A percentile compares a stretch with the other conserved stretches of the same genome.
phyloP scores from a whole-genome alignment of 2,113 vertebrate species.

The Pseudopipra pipra region DNA sequence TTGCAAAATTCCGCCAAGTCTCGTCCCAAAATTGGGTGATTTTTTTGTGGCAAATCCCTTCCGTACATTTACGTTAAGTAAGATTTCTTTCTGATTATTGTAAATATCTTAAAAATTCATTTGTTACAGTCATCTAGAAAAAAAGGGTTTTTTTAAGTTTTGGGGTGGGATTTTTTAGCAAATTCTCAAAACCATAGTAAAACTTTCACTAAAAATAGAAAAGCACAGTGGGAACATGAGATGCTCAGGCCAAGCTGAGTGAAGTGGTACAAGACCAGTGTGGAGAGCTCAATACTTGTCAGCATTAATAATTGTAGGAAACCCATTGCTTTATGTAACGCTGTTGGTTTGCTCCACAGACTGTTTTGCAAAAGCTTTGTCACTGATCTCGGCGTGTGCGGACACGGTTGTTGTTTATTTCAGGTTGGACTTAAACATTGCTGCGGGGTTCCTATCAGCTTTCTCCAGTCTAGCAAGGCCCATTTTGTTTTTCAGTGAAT shows the following conservation, averaged over 20 bases:
- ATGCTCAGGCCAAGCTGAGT: not conserved
- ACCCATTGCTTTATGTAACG: rapidly evolving
- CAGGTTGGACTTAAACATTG: not conserved
- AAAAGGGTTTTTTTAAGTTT: not conserved
- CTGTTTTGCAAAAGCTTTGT: not conserved
- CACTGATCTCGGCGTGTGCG: rapidly evolving
- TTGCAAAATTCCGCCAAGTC: not conserved
- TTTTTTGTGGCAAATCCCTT: not conserved
- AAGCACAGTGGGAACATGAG: rapidly evolving
- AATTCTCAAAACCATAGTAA: not conserved
- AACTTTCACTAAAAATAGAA: not conserved
- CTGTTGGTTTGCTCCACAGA: not conserved
- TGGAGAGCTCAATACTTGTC: not conserved
- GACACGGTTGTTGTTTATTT: not conserved
- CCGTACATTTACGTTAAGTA: not conserved
- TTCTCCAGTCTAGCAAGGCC: not conserved
- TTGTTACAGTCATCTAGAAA: not conserved
- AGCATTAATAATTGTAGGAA: rapidly evolving
- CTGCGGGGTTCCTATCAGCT: not conserved
- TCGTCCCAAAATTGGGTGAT: rapidly evolving
- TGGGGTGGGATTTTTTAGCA: rapidly evolving
- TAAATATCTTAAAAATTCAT: not conserved
- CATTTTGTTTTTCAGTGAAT: not conserved
- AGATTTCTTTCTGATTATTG: not conserved
- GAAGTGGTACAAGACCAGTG: rapidly evolving